phyloP scores from a whole-genome alignment of 2,797 vertebrate species.

The Spizella passerina region DNA sequence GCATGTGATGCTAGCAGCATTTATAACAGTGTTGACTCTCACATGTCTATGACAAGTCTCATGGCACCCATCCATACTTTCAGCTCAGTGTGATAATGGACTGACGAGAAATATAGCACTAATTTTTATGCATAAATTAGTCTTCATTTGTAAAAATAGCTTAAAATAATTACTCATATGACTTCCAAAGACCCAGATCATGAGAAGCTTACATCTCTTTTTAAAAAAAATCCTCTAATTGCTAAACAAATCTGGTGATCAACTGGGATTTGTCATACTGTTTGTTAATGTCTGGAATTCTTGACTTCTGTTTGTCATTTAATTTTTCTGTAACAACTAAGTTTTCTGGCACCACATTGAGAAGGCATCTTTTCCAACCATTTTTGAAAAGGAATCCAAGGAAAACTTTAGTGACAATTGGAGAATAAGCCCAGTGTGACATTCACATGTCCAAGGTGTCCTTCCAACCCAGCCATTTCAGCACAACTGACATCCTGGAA shows the following conservation, averaged over 20 bases:
- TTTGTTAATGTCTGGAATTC: not conserved
- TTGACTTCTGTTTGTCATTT: not conserved
- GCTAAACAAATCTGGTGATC: not conserved
- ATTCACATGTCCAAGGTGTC: not conserved
- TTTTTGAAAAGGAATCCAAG: not conserved
- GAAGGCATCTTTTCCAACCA: not conserved
- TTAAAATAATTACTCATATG: not conserved
- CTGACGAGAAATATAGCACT: not conserved
- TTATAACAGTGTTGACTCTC: conserved; percentile 16
- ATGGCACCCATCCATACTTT: not conserved
- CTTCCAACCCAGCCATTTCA: not conserved
- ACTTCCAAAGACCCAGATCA: not conserved
- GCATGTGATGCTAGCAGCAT: not conserved
- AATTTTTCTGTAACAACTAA: not conserved
- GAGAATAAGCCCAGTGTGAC: not conserved
- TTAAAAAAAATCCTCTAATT: not conserved
- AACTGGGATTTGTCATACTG: not conserved
- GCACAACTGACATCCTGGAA: not conserved
- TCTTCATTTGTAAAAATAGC: not conserved
- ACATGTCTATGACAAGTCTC: not conserved
- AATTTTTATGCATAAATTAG: not conserved
- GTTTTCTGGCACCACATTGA: not conserved
- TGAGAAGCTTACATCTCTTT: not conserved
- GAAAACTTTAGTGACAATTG: not conserved
- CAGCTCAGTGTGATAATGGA: not conserved